Conservation (phyloP, 2,113 vertebrate genomes). For the Chloropsis cyanopogon region DNA sequence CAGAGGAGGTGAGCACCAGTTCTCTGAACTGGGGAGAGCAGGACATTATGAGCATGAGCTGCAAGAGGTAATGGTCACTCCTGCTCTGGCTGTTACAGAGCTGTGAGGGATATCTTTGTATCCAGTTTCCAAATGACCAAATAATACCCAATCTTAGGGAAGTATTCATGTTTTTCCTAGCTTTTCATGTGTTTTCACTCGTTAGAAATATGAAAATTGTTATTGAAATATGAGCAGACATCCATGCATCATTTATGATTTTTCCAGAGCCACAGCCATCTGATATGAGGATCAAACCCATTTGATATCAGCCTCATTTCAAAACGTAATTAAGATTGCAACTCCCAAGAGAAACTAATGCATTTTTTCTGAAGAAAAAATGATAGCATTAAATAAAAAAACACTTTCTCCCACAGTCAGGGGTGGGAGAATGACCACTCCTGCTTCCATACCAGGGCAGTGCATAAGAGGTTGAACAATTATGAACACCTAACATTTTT, state of each 20-base stretch:
- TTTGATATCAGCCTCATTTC: background rate
- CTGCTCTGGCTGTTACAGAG: background rate
- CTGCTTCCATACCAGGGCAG: background rate
- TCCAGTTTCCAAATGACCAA: background rate
- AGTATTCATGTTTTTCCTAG: background rate
- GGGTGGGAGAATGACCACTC: background rate
- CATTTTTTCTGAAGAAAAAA: background rate
- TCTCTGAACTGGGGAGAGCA: background rate
- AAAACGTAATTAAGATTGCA: background rate
- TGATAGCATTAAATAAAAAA: background rate
- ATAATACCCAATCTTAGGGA: background rate
- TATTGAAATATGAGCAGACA: background rate
- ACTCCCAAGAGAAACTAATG: background rate
- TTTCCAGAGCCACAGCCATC: background rate
- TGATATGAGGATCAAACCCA: background rate
- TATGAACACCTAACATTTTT: background rate
- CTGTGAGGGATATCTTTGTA: background rate
- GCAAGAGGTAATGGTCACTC: background rate
- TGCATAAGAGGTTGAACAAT: background rate
- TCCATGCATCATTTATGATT: background rate
- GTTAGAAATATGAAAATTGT: background rate
- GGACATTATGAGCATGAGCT: background rate
- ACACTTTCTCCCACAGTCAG: background rate
- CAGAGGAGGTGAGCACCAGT: background rate
- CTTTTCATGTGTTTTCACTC: background rate